Evolutionary conservation across 2,113 vertebrate species (phyloP).

Genomic region (Pangasianodon gigas): DNA sequence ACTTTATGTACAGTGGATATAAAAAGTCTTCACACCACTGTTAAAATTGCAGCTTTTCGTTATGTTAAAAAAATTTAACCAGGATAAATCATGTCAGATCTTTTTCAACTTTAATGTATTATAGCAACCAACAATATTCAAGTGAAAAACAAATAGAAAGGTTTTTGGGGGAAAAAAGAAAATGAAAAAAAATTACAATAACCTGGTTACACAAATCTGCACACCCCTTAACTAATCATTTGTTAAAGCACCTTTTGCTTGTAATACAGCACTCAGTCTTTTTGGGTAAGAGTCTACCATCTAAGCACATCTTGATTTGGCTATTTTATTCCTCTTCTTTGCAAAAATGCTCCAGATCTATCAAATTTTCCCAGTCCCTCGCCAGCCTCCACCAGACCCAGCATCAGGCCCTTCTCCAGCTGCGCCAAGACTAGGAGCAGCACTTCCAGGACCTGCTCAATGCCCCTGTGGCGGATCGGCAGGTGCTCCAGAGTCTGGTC

Average conservation of each 20-base stretch:
- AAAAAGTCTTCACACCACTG: background rate
- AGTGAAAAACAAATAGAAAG: no score
- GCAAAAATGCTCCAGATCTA: background rate
- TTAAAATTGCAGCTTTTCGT: background rate
- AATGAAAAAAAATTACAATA: background rate
- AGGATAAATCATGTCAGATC: background rate
- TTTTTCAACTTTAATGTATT: no score
- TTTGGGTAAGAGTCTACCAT: background rate
- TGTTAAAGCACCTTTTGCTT: background rate
- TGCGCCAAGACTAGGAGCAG: no score
- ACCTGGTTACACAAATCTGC: background rate
- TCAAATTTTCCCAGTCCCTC: background rate
- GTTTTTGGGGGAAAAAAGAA: no score
- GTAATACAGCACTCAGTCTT: background rate
- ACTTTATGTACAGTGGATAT: background rate
- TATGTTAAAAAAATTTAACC: background rate
- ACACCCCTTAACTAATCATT: background rate
- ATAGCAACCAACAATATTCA: no score
- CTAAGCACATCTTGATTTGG: background rate
- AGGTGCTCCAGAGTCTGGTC: no score
- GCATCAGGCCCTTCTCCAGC: no score
- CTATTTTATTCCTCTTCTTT: background rate
- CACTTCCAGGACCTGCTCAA: no score
- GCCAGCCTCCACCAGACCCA: no score
- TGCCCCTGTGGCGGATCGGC: no score